Base-by-base conservation (phyloP, 2,113 vertebrate genomes). In the Pomatostomus ruficeps region DNA sequence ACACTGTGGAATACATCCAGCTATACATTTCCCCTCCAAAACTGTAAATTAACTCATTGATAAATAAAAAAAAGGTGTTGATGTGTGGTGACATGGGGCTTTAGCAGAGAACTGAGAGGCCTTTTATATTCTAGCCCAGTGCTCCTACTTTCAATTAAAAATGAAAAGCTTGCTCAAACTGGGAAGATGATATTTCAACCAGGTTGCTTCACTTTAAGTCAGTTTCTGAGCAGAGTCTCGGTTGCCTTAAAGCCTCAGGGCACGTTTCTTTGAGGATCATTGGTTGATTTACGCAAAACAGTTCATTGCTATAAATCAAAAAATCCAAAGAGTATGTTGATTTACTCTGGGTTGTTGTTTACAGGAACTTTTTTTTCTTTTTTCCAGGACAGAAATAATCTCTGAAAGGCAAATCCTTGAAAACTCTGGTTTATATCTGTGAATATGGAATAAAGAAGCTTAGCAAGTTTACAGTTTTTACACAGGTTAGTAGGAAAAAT, bases 121-220 rank as follows among this genome's bases (percentile, higher is more conserved):
- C 51, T 88, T 94, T 92, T 52, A 38, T 87, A 74, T 77, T 94
- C 62, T 40, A 91, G 49, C 66, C 33, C 58, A 76, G 46, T 73
- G 49, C 28, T 95, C 46, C 54, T 84, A 81, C 92, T 96, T 96
- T 91, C 89, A 91, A 94, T 96, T 95, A 92, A 96, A 95, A 91
- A 83, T 90, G 18, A 94, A 96, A 96, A 91, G 38, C 52, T 65
- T 93, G 18, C 73, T 88, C 78, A 91, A 81, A 84, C 55, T 4
- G 5, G 38, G 48, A 71, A 77, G 77, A 92, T 89, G 63, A 63
- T 95, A 91, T 96, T 95, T 96, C 88, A 96, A 33, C 81, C 36
- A 81, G 72, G 90, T 94, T 95, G 24, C 61, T 96, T 55, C 80
- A 78, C 87, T 90, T 93, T 72, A 96, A 96, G 66, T 88, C 3